A percentile compares a stretch with the other conserved stretches of the same genome.
Conservation (phyloP, 2,113 vertebrate species). For the Pimephales promelas region DNA sequence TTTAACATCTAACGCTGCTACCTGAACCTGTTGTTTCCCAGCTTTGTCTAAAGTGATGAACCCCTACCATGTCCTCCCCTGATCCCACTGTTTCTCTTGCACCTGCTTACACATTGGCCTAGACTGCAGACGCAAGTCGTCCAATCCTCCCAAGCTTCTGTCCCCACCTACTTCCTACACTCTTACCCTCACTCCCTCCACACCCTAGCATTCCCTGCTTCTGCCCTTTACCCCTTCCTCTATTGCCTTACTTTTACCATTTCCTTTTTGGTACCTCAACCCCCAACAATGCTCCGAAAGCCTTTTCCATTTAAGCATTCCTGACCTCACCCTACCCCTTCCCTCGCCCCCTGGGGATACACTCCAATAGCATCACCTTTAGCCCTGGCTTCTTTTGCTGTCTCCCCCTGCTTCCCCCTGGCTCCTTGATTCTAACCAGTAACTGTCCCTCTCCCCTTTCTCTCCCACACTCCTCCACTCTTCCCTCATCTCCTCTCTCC, state of each 20-base stretch:
- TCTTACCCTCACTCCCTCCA: conserved; percentile 53
- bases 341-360: conserved; percentile 7
- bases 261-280: neutral
- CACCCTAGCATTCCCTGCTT: conserved; percentile 63
- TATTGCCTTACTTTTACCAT: conserved; percentile 28
- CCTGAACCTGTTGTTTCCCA: conserved; percentile 72
- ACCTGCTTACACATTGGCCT: conserved; percentile 61
- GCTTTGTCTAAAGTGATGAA: conserved; percentile 76
- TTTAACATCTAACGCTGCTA: conserved; percentile 70
- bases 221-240: conserved; percentile 51
- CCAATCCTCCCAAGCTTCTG: conserved; percentile 69
- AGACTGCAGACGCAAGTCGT: conserved; percentile 67
- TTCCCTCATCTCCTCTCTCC: conserved; percentile 48
- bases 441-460: conserved; percentile 76
- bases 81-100: conserved; percentile 17
- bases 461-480: conserved; percentile 72
- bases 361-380: conserved; percentile 44
- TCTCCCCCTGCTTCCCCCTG: conserved; percentile 55
- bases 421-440: conserved; percentile 79
- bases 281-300: conserved; percentile 61
- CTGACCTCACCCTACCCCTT: conserved; percentile 11
- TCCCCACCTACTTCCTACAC: conserved; percentile 68
- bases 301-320: conserved; percentile 20
- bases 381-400: conserved; percentile 45
- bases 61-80: conserved; percentile 67